Base-by-base conservation (phyloP, 1,140 invertebrate species). In the Pseudomyrmex pallidus region DNA sequence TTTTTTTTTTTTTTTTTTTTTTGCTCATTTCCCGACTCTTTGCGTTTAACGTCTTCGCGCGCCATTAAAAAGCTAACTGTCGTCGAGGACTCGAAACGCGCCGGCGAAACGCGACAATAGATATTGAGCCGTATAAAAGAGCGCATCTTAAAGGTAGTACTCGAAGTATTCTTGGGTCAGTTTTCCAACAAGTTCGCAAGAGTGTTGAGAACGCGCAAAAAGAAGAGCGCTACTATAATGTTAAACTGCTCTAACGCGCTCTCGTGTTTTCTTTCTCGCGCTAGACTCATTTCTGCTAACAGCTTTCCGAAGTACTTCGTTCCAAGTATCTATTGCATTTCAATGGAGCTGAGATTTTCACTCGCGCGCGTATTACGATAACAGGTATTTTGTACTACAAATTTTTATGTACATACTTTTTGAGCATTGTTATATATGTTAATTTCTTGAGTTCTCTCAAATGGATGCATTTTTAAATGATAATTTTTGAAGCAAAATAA, bases 171-270 rank as follows among this genome's bases (percentile, higher is more conserved):
- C 82, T 73, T 17, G 74, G 44, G 74, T 78, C 62, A 84, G 68
- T 63, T 66, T 87, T 50, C 54, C 50, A 57, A 87, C 85, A 84
- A 35, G 67, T 87, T 84, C 67, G 83, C 74, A 77, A 35, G 35
- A 87, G 73, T 72, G 70, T 84, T 70, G 56, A 22, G 61, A 50
- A 85, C 56, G 72, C 59, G 64, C 50, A 87, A 78, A 84, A 87
- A 59, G 67, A 46, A 50, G 61, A 70, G 46, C 22, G 56, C 61
- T 48, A 52, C 80, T 63, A 35, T 35, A 72, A 73, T 73, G 85
- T 87, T 87, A 84, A 68, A 57, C 57, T 61, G 68, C 70, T 78
- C 63, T 74, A 72, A 85, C 68, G 57, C 61, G 57, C 61, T 82
- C 73, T 87, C 68, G 73, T 20, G 52, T 68, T 67, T 25, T 35